Conservation (phyloP, 2,113 vertebrate species). For the Verasper variegatus region DNA sequence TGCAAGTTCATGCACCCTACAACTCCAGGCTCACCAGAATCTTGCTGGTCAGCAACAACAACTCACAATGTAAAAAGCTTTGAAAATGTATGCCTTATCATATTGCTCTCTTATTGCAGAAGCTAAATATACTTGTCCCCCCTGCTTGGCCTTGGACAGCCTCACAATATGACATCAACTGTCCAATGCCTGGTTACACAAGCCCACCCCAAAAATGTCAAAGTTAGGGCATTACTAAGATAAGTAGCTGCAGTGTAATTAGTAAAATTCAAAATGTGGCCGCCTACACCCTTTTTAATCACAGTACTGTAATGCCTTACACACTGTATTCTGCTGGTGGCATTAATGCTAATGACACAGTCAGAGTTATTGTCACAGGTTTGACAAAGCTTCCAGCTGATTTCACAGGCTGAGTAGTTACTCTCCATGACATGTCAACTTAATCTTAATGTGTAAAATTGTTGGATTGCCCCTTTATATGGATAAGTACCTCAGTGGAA, state of each 20-base stretch:
- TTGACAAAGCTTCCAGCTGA: not conserved
- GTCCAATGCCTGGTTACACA: not conserved
- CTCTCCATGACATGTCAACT: not conserved
- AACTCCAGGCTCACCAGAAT: too few species aligned
- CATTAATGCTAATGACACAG: not conserved
- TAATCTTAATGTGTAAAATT: not conserved
- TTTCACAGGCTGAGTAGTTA: not conserved
- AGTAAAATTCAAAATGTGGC: not conserved
- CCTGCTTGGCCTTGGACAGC: not conserved
- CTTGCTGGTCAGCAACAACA: not conserved
- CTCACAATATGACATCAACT: not conserved
- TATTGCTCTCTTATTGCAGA: not conserved
- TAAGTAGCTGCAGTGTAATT: not conserved
- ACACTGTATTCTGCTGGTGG: not conserved
- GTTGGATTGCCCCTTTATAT: not conserved
- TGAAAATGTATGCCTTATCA: not conserved
- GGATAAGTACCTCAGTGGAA: not conserved
- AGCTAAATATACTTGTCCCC: not conserved
- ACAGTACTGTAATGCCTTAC: not conserved
- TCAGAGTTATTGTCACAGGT: not conserved
- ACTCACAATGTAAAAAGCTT: not conserved
- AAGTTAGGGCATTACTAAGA: not conserved
- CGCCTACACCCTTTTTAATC: not conserved
- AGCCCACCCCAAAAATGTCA: not conserved
- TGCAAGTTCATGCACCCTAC: not conserved